Base-by-base conservation (phyloP, 2,888 invertebrate species). In the Carcina quercana region DNA sequence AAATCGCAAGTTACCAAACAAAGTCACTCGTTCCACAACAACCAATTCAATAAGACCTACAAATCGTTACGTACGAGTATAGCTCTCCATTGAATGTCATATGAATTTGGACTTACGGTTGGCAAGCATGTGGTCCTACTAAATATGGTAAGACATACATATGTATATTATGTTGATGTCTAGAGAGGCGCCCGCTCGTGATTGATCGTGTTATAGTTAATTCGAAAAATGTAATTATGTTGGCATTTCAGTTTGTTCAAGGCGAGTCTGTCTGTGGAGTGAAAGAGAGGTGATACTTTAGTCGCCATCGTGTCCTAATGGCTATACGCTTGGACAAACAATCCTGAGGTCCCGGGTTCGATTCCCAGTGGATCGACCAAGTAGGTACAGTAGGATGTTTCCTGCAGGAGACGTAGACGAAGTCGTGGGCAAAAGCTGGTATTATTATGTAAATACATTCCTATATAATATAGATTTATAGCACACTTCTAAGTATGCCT, bases 171-270 rank as follows among this genome's bases (percentile, higher is more conserved):
- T 25, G 5, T n/a, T n/a, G n/a, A n/a, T n/a, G n/a, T n/a, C n/a
- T n/a, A n/a, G n/a, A 4, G 21, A 40, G 45, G 50, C 53, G 51
- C 50, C 46, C 41, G 42, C 42, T 42, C 38, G 43, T 50, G 57
- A 50, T 53, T 38, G 54, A 61, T 58, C 35, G 38, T 35, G 30
- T 41, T 41, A 53, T 42, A 50, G 51, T 44, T 46, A 51, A 53
- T 53, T 54, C 50, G 36, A 46, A 43, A 59, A 53, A 7, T 5
- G 7, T 5, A 17, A 17, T 17, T 17, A 17, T 17, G 5, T 17
- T 17, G 5, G 17, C 7, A 7, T 5, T 17, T 17, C 7, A 5
- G 5, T 17, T 17, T 7, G 5, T 17, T 17, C 17, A 17, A 17
- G 5, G 5, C 17, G 7, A 7, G 5, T 17, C 7, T 17, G 7